phyloP scores from a whole-genome alignment of 2,888 invertebrate species.

The Blastobasis adustella region DNA sequence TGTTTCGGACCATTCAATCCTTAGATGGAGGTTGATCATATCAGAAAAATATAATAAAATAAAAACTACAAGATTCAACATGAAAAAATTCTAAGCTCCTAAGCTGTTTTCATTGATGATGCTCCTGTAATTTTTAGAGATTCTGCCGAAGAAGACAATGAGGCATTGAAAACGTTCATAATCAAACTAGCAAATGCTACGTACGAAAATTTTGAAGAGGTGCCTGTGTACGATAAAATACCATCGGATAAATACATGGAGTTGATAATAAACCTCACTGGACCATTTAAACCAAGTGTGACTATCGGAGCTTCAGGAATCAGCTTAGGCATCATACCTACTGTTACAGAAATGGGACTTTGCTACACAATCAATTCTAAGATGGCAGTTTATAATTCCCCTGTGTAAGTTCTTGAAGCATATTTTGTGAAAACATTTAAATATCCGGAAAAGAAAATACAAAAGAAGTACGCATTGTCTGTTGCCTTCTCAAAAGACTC shows the following conservation, averaged over 20 bases:
- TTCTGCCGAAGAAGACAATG: slow-evolving; percentile 59
- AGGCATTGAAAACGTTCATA: slow-evolving; percentile 71
- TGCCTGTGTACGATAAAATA: slow-evolving; percentile 73
- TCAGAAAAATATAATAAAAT: too few species aligned
- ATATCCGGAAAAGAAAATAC: too few species aligned
- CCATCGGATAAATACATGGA: slow-evolving; percentile 73
- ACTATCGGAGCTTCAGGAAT: slow-evolving; percentile 73
- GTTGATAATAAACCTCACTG: slow-evolving; percentile 67
- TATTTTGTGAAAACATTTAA: neutral
- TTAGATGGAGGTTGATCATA: too few species aligned
- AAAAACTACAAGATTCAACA: too few species aligned
- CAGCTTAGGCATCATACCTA: slow-evolving; percentile 68
- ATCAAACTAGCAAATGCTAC: slow-evolving; percentile 71
- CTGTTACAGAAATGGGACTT: slow-evolving; percentile 80
- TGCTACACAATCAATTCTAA: slow-evolving; percentile 81
- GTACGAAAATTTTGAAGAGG: slow-evolving; percentile 74
- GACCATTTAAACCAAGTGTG: slow-evolving; percentile 60
- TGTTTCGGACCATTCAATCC: too few species aligned
- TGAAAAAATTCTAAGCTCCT: too few species aligned
- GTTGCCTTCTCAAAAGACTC: too few species aligned
- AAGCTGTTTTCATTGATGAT: too few species aligned
- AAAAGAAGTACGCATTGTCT: too few species aligned
- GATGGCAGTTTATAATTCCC: slow-evolving; percentile 75
- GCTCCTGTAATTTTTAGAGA: neutral
- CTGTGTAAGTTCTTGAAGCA: slow-evolving; percentile 50